Base-by-base conservation (phyloP, 23 tunicate species). In the Diplosoma virens region DNA sequence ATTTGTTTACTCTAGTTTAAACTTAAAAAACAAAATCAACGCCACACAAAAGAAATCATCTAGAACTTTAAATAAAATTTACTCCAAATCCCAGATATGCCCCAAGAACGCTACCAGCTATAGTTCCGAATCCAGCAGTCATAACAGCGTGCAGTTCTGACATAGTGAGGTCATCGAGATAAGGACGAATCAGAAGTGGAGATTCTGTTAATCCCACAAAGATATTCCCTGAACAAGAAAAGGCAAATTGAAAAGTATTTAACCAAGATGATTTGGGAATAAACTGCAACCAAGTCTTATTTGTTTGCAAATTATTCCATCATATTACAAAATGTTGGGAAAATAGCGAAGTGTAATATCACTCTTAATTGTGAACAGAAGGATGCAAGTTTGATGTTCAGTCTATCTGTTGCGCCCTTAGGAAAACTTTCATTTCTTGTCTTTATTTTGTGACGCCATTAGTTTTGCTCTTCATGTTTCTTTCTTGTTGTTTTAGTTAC, bases 51-150 rank as follows among this genome's bases (percentile, higher is more conserved):
- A 47, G 25, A 25, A 31, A 37, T 37, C n/a, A n/a, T n/a, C n/a
- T n/a, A 16, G 9, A n/a, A n/a, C n/a, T n/a, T n/a, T n/a, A n/a
- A n/a, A 6, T 56, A 5, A 56, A 56, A 14, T 83, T 45, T 77
- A 83, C 76, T 16, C 94, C 94, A 67, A 87, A 81, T 0, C 75
- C 53, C 37, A 87, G 7, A 32, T 81, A 87, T 1, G 87, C 87
- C 0, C 92, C 92, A 47, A 86, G 25, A 20, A 80, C 85, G 18
- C 80, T 69, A 16, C 92, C 92, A n/a, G 92, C 85, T 7, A 86
- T 50, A 2, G 92, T 79, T 26, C 80, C 92, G n/a, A 79, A 79
- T 21, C 86, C 86, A 3, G 60, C 58, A 24, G 71, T 59, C 86
- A 81, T 81, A 0, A 81, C 86, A 0, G 86, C 78, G 32, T 71